Percentiles rank a stretch among this genome's conserved stretches.
Evolutionary conservation across 1,140 invertebrate genomes (phyloP).

Genomic region (Trissolcus basalis): DNA sequence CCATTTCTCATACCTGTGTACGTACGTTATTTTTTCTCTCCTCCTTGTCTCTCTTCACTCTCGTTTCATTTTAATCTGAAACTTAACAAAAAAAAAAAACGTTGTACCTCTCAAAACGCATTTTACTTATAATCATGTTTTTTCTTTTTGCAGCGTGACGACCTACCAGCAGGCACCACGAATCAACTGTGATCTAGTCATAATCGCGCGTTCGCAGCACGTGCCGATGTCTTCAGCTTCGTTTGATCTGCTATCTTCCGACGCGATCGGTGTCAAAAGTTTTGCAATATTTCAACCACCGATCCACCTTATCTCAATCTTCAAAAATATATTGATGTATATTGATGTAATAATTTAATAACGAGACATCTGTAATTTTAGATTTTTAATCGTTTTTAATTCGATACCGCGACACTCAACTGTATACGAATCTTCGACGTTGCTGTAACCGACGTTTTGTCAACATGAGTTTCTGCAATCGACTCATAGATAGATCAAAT

Average conservation of each 20-base stretch:
- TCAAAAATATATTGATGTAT: neutral
- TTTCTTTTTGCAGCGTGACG: conserved; percentile 63
- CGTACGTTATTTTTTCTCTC: conserved; percentile 26
- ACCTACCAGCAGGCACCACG: neutral
- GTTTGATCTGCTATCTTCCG: conserved; percentile 36
- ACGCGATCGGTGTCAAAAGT: conserved; percentile 10
- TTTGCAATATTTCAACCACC: conserved; percentile 32
- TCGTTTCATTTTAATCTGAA: neutral
- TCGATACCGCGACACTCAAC: too few species aligned
- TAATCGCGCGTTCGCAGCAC: conserved; percentile 46
- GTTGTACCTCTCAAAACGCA: neutral
- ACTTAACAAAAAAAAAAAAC: too few species aligned
- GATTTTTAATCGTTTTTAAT: too few species aligned
- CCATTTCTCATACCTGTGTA: conserved; percentile 49
- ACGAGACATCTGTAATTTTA: too few species aligned
- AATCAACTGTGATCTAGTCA: conserved; percentile 72
- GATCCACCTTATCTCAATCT: conserved; percentile 4
- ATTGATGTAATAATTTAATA: conserved; percentile 8
- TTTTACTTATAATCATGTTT: conserved; percentile 14
- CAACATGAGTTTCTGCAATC: too few species aligned
- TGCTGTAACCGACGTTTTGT: too few species aligned
- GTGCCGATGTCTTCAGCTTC: conserved; percentile 35
- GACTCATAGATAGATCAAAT: too few species aligned
- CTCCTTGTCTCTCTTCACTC: conserved; percentile 9
- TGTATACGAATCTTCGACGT: too few species aligned